Conservation (phyloP, 2,113 vertebrate genomes). For the Thomomys bottae region DNA sequence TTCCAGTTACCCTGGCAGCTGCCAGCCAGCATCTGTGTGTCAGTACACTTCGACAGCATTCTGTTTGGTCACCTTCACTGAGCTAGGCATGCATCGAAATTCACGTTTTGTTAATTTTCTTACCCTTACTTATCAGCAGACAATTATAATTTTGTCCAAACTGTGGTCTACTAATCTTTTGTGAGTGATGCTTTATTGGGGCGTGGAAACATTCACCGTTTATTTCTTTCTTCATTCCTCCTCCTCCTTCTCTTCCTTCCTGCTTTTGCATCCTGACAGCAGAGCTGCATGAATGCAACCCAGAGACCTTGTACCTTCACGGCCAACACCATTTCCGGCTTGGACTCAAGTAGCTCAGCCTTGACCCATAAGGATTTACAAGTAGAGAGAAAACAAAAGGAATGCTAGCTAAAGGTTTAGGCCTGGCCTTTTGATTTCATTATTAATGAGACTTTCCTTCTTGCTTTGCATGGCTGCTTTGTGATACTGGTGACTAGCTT, state of each 20-base stretch:
- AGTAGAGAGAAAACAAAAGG: neutral
- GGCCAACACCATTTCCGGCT: neutral
- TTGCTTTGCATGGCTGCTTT: neutral
- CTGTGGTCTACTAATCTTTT: neutral
- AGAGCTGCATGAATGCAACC: neutral
- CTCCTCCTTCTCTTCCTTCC: neutral
- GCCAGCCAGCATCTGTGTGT: neutral
- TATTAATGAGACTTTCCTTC: neutral
- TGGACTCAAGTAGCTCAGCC: neutral
- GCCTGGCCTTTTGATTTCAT: neutral
- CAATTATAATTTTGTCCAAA: neutral
- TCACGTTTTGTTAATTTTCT: neutral
- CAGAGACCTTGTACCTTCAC: neutral
- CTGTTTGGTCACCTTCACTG: neutral
- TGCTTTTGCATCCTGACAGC: no score
- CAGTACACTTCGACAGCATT: neutral
- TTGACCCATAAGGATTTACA: constrained; percentile 3
- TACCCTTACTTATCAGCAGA: neutral
- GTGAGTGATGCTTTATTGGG: neutral
- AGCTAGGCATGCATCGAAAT: neutral
- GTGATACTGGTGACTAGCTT: constrained; percentile 2
- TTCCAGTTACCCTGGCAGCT: neutral
- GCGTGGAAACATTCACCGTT: neutral
- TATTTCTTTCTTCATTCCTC: neutral
- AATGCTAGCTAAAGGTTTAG: neutral